Conservation (phyloP, 2,113 vertebrate species). For the Podilymbus podiceps region DNA sequence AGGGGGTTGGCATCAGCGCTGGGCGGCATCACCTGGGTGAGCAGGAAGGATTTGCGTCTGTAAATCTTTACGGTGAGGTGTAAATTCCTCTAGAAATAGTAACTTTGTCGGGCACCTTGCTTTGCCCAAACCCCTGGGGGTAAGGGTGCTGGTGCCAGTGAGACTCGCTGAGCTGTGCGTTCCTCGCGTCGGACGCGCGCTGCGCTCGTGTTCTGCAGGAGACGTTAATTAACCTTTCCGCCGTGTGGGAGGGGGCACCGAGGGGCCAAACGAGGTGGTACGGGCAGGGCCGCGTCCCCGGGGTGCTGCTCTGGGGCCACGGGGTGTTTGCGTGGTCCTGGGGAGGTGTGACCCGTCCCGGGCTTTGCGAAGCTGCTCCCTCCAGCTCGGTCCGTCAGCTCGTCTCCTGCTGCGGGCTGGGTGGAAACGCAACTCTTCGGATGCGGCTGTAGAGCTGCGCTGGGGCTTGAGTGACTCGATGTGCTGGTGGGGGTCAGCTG, state of each 20-base stretch:
- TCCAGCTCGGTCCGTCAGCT: accelerated
- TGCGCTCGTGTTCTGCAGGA: not conserved
- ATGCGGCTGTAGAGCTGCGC: not conserved
- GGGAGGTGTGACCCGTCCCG: accelerated
- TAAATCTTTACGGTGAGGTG: not conserved
- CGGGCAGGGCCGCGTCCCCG: accelerated
- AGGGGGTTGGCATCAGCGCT: not conserved
- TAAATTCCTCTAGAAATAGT: not conserved
- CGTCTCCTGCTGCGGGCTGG: not conserved
- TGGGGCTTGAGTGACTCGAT: accelerated
- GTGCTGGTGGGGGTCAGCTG: not conserved
- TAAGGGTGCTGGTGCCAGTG: accelerated
- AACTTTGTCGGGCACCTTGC: not conserved
- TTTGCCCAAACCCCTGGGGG: accelerated
- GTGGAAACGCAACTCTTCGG: not conserved
- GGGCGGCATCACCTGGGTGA: not conserved
- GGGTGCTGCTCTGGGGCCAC: accelerated
- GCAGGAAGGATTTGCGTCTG: not conserved
- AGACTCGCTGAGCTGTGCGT: accelerated
- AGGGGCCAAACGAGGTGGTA: not conserved
- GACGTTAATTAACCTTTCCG: too few species aligned
- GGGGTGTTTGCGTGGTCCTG: not conserved
- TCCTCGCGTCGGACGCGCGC: accelerated
- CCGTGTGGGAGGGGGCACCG: accelerated
- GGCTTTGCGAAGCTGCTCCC: not conserved